A percentile compares a stretch with the other conserved stretches of the same genome.
phyloP scores from a whole-genome alignment of 2,888 invertebrate genomes.

The Dysmachus trigonus region DNA sequence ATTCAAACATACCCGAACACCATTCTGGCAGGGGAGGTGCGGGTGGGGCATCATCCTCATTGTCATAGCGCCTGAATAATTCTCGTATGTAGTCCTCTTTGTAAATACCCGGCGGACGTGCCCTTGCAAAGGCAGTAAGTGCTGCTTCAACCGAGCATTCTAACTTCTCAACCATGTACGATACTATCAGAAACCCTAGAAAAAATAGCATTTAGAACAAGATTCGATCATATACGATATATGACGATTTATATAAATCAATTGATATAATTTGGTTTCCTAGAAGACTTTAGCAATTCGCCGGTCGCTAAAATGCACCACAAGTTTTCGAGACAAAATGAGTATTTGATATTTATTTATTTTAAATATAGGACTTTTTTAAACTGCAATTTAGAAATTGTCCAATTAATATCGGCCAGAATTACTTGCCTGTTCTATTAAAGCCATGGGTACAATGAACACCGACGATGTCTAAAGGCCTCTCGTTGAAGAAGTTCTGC shows the following conservation, averaged over 20 bases:
- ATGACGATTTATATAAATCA: too few relatives aligned
- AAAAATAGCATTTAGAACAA: too few relatives aligned
- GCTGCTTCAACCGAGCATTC: conserved; percentile 88
- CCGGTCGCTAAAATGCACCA: too few relatives aligned
- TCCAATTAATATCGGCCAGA: too few relatives aligned
- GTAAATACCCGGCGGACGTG: conserved; percentile 93
- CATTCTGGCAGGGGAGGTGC: conserved; percentile 87
- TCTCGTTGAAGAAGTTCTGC: conserved; percentile 77
- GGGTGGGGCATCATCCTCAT: conserved; percentile 73
- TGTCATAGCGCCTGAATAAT: conserved; percentile 83
- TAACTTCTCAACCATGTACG: conserved; percentile 86
- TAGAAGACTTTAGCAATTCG: too few relatives aligned
- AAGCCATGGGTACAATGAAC: conserved; percentile 98
- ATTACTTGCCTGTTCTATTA: conserved; percentile 81
- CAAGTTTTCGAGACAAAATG: too few relatives aligned
- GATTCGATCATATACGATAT: too few relatives aligned
- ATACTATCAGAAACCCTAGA: conserved; percentile 83
- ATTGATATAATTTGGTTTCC: too few relatives aligned
- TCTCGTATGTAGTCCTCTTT: conserved; percentile 94
- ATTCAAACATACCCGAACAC: conserved; percentile 72
- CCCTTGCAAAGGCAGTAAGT: conserved; percentile 75
- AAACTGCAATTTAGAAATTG: too few relatives aligned
- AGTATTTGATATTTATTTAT: too few relatives aligned
- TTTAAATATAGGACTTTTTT: too few relatives aligned
- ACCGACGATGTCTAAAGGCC: conserved; percentile 77